phyloP scores from a whole-genome alignment of 2,113 vertebrate genomes.

The Mellivora capensis region DNA sequence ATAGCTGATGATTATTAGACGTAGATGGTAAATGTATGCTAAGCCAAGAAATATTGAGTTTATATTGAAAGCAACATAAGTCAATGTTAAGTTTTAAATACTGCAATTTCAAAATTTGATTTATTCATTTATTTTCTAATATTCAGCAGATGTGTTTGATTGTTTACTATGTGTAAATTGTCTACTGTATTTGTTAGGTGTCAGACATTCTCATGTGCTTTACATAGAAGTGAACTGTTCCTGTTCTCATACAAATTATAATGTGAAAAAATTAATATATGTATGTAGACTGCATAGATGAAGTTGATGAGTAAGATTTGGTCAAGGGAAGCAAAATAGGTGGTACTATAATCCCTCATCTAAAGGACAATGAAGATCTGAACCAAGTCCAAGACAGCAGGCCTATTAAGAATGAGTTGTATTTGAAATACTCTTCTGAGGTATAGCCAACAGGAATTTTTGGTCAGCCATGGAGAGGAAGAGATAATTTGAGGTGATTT shows the following conservation, averaged over 20 bases:
- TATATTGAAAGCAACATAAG: not conserved
- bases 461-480: not conserved
- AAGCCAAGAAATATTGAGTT: not conserved
- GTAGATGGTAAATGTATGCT: not conserved
- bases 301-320: not conserved
- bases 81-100: not conserved
- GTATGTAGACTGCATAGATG: not conserved
- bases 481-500: not conserved
- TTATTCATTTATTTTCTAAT: not conserved
- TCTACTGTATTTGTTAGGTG: not conserved
- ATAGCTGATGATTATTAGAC: not conserved
- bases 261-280: not conserved
- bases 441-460: not conserved
- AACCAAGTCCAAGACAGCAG: not conserved
- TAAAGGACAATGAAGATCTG: not conserved
- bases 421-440: not conserved
- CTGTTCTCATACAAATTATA: not conserved
- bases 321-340: not conserved
- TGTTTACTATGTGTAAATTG: not conserved
- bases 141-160: not conserved
- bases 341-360: not conserved
- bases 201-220: not conserved
- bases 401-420: rapidly evolving
- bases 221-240: not conserved
- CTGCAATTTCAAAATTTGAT: not conserved